Base-by-base conservation (phyloP, 1,140 invertebrate genomes). In the Dufourea novaeangliae region DNA sequence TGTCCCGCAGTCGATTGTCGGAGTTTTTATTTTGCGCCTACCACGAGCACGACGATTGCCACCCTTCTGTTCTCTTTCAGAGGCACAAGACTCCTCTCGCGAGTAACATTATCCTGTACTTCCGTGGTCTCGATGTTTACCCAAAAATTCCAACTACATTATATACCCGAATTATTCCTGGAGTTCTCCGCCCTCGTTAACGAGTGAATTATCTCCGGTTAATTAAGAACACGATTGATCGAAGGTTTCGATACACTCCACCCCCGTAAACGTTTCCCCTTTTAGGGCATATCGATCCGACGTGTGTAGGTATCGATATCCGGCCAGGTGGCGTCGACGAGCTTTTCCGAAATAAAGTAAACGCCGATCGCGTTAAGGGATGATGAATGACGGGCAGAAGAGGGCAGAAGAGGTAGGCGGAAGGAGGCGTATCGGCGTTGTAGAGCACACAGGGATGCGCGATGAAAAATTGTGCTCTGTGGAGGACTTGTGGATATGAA, bases 401-500 rank as follows among this genome's bases (percentile, higher is more conserved):
- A 72, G 80, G 68, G 64, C 61, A 70, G 34, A n/a, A n/a, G 56
- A 68, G 46, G 80, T 46, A 70, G 57, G 64, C 27, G 44, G 67
- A 27, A 50, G 76, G 63, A 72, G 78, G 75, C 57, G 56, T 44
- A 50, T 61, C 39, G 73, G 56, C 57, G 32, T 25, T n/a, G 20
- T n/a, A 29, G n/a, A n/a, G n/a, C n/a, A n/a, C 39, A 25, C 62
- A 59, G 61, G 59, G 64, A 76, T 84, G 57, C 74, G 34, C 79
- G 85, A 88, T 90, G 90, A 90, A 90, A 91, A 91, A 91, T 91
- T 82, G 86, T 83, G 71, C 81, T n/a, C 78, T 46, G 71, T 57
- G 63, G 22, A 59, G 69, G 76, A 82, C 72, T 82, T 59, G 82
- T 59, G 82, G 69, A 85, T 86, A 77, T 70, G 86, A 90, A 87